These are phyloP conservation scores for Beris chalybata DNA, from an alignment of 2,888 invertebrate species.

Conservation along the genomic window DNA sequence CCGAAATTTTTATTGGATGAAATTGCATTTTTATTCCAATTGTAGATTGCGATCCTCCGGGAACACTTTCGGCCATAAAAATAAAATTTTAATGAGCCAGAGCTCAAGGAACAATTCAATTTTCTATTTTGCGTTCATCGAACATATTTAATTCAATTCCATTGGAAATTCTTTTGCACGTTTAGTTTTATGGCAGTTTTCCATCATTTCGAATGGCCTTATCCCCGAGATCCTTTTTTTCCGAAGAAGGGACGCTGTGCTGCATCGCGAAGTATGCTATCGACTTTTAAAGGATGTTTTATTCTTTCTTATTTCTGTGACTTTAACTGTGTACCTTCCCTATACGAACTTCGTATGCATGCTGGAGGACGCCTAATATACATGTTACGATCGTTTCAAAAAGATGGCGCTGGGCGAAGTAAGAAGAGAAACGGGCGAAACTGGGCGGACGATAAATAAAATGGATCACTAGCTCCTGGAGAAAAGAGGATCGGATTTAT, in stretches of 20 bases:
- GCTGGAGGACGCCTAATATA: conserved; percentile 27
- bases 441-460: too few species aligned
- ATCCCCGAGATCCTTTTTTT: conserved; percentile 10
- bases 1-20: too few species aligned
- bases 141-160: conserved; percentile 39
- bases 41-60: neutral
- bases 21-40: too few species aligned
- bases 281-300: neutral
- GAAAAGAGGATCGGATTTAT: too few species aligned
- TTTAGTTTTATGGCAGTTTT: conserved; percentile 38
- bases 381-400: too few species aligned
- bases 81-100: conserved; percentile 31
- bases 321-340: conserved; percentile 4
- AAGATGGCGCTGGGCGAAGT: too few species aligned
- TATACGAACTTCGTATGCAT: neutral
- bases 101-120: conserved; percentile 35
- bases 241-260: neutral
- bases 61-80: conserved; percentile 30
- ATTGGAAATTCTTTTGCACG: conserved; percentile 35
- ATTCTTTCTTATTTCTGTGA: neutral
- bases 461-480: too few species aligned
- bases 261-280: neutral
- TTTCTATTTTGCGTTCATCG: conserved; percentile 36
- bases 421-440: too few species aligned
- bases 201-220: conserved; percentile 37